phyloP scores from a whole-genome alignment of 2,113 vertebrate genomes.

The Otis tarda region DNA sequence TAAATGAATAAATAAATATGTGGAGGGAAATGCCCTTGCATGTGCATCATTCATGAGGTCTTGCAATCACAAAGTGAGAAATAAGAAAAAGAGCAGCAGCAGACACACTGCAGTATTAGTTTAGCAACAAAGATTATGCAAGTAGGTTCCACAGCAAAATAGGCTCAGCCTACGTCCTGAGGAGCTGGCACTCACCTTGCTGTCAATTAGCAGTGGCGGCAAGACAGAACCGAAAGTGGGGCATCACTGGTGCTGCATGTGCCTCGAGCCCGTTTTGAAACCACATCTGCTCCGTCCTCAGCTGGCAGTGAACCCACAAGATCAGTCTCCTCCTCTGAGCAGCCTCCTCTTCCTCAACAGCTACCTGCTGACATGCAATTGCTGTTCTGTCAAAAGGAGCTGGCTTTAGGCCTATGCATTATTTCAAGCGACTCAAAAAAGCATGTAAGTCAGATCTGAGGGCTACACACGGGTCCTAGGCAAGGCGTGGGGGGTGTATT shows the following conservation, averaged over 20 bases:
- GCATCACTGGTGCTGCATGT: not conserved
- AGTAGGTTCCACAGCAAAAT: not conserved
- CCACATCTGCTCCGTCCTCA: not conserved
- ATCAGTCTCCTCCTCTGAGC: not conserved
- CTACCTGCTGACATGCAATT: not conserved
- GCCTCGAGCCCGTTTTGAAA: not conserved
- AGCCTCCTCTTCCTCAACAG: not conserved
- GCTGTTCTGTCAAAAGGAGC: not conserved
- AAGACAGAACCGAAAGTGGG: not conserved
- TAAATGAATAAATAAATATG: not conserved
- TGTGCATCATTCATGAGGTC: not conserved
- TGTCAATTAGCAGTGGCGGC: not conserved
- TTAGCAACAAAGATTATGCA: not conserved
- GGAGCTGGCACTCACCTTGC: not conserved
- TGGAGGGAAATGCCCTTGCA: not conserved
- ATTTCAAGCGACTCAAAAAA: not conserved
- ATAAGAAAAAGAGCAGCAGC: not conserved
- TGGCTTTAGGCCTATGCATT: not conserved
- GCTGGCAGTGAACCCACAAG: accelerated
- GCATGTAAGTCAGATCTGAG: accelerated
- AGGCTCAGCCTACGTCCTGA: accelerated
- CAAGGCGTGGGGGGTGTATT: not conserved
- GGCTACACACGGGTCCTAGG: not conserved
- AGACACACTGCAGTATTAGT: accelerated
- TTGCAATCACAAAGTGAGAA: not conserved